Base-by-base conservation (phyloP, 1,140 invertebrate genomes). In the Asbolus verrucosus region DNA sequence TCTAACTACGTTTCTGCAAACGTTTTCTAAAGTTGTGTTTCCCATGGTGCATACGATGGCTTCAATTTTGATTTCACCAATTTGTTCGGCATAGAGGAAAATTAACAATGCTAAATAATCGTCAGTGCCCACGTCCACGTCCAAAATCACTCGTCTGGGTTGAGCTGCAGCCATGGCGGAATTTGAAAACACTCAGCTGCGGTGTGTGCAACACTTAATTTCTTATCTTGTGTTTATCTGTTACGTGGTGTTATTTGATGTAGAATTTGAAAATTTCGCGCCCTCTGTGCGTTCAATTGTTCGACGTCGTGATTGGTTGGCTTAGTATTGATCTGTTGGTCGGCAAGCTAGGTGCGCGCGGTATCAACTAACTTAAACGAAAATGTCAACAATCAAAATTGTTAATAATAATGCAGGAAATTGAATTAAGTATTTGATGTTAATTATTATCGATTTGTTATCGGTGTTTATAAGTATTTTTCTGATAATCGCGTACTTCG, bases 1-100 rank as follows among this genome's bases (percentile, higher is more conserved):
- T 67, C 88, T 81, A n/a, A 84, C 80, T 9, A 89, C 85, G 77
- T 91, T 91, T 13, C 78, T 82, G 30, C 84, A 79, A 1, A 87
- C 88, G 75, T 90, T 84, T 6, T 87, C 81, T 0, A 90, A 70
- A 13, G 74, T 76, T 1, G 88, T 88, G 73, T 90, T 91, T 1
- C 90, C 90, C 60, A 84, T 80, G 1, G 87, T 85, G 71, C 87
- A 88, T 0, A 88, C 90, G 1, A 92, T 84, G 0, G 84, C 90
- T 65, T 88, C 78, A 3, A 91, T 80, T 67, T 87, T 79, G 9
- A 87, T 72, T 72, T 81, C 70, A 6, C 78, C 77, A 1, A 65
- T 65, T 82, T 77, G 39, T 89, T n/a, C 85, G 1, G 87, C 87
- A 11, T 83, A 79, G 0, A 90, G 76, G 1, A 89, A 75, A 67